phyloP scores from a whole-genome alignment of 2,797 vertebrate genomes.

The Enteromius thamalakanensis region DNA sequence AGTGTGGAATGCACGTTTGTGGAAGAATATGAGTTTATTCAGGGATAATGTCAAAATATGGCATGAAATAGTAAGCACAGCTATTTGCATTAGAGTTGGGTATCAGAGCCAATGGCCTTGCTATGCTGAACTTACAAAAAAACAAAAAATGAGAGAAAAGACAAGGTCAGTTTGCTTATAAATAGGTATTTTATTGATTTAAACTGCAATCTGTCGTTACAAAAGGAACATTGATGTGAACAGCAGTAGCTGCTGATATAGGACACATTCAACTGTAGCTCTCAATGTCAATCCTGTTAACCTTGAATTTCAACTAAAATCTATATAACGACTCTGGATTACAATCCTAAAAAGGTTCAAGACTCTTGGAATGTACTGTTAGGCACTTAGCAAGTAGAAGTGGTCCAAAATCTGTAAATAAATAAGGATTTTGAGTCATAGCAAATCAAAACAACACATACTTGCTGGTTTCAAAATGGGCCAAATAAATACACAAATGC shows the following conservation, averaged over 20 bases:
- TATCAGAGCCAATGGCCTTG: constrained; percentile 1
- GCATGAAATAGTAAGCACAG: constrained; percentile 32
- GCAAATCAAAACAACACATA: constrained; percentile 52
- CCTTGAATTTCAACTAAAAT: constrained; percentile 66
- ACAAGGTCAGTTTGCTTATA: constrained; percentile 26
- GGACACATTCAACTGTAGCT: constrained; percentile 84
- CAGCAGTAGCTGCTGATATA: constrained; percentile 80
- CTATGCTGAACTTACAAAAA: not conserved
- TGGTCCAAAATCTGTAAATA: constrained; percentile 54
- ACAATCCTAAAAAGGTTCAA: constrained; percentile 38
- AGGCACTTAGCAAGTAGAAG: constrained; percentile 80
- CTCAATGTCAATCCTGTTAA: constrained; percentile 80
- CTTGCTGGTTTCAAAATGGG: constrained; percentile 17
- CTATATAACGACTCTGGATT: constrained; percentile 44
- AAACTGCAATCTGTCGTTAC: constrained; percentile 91
- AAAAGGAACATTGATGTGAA: constrained; percentile 86
- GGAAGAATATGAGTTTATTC: not conserved
- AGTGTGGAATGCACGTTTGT: constrained; percentile 24
- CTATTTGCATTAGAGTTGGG: constrained; percentile 28
- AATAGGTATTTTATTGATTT: constrained; percentile 86
- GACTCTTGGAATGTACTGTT: constrained; percentile 84
- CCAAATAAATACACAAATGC: constrained; percentile 31
- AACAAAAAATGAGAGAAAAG: not conserved
- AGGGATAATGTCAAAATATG: constrained; percentile 21
- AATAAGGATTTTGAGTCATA: constrained; percentile 41